A percentile compares a stretch with the other conserved stretches of the same genome.
phyloP scores from a whole-genome alignment of 2,888 invertebrate species.

The Pseudococcus longispinus region DNA sequence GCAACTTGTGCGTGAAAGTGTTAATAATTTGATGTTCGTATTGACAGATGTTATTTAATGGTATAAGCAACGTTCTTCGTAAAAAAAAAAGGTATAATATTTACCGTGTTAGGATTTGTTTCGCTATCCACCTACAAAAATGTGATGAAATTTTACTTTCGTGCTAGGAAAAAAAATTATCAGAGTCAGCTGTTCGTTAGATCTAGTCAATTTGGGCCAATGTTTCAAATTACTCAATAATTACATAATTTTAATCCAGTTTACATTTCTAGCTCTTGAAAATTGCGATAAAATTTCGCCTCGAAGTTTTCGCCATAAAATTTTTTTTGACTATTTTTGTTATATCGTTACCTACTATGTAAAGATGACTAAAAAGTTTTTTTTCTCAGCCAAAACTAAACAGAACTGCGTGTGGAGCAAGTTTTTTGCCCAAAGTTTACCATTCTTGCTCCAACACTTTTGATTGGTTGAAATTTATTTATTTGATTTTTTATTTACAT shows the following conservation, averaged over 20 bases:
- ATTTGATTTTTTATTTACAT: slow-evolving; percentile 4
- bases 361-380: not conserved
- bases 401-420: not conserved
- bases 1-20: slow-evolving; percentile 10
- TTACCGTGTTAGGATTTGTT: not conserved
- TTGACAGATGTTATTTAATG: slow-evolving; percentile 14
- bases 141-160: not conserved
- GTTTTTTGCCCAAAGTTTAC: not conserved
- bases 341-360: not conserved
- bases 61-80: not conserved
- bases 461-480: not conserved
- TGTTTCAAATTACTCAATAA: not conserved
- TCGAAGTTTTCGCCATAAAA: not conserved
- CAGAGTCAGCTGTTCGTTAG: not conserved
- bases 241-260: not conserved
- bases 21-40: not conserved
- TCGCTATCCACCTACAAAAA: not conserved
- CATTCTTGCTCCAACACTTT: not conserved
- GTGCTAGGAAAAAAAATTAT: not conserved
- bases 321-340: not conserved
- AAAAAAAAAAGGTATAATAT: not conserved
- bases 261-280: not conserved
- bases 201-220: not conserved
- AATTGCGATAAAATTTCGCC: not conserved
- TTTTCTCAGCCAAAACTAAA: not conserved